phyloP scores from a whole-genome alignment of 1,140 invertebrate species.

The Cyclina sinensis region DNA sequence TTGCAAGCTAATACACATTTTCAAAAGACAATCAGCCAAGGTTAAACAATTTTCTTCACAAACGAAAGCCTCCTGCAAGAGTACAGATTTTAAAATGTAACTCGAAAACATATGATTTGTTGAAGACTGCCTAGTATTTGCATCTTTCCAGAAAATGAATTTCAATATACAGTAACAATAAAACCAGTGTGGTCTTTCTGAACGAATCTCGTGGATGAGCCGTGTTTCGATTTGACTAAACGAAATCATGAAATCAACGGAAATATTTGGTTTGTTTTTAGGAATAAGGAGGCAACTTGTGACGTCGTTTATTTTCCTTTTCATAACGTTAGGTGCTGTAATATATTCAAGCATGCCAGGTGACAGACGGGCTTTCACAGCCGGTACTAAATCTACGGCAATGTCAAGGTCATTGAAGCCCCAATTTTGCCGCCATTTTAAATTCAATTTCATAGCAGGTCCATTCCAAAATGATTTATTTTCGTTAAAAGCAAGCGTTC shows the following conservation, averaged over 20 bases:
- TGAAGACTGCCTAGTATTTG: not conserved
- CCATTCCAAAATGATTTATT: not conserved
- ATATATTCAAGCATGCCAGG: not conserved
- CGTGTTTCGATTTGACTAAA: not conserved
- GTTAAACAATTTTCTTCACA: not conserved
- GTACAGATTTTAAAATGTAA: not conserved
- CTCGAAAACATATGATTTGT: not conserved
- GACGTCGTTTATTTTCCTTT: not conserved
- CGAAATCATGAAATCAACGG: conserved; percentile 3
- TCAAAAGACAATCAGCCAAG: not conserved
- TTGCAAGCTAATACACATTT: not conserved
- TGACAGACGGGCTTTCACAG: not conserved
- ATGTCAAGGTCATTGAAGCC: not conserved
- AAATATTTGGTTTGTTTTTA: not conserved
- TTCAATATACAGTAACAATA: not conserved
- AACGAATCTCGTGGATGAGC: not conserved
- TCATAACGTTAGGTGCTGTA: not conserved
- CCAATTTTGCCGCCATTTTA: not conserved
- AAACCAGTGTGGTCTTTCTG: not conserved
- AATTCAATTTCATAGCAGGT: conserved; percentile 8
- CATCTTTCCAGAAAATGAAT: conserved; percentile 14
- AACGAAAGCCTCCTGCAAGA: not conserved
- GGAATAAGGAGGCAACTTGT: not conserved
- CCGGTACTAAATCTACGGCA: conserved; percentile 2
- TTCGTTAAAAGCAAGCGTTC: not conserved